Conservation (phyloP, 2,888 invertebrate genomes). For the Pelosia muscerda region DNA sequence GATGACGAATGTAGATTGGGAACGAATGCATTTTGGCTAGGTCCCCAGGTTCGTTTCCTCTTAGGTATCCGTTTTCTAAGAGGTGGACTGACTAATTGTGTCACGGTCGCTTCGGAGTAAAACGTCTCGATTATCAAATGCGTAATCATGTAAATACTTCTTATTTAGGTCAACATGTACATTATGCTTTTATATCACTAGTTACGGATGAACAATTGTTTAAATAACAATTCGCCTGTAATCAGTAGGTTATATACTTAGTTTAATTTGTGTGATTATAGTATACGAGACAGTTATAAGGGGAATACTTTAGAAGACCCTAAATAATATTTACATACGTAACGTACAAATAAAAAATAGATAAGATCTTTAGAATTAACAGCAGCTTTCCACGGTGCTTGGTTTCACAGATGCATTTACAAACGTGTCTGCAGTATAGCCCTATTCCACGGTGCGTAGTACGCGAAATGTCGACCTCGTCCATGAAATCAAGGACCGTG, state of each 20-base stretch:
- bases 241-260: background rate
- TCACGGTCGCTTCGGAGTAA: too few species aligned
- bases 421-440: too few species aligned
- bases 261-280: background rate
- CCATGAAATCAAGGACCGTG: too few species aligned
- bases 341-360: background rate
- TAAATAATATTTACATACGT: background rate
- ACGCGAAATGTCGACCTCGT: too few species aligned
- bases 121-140: background rate
- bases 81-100: too few species aligned
- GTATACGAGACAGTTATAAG: background rate
- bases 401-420: too few species aligned
- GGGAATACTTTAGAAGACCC: background rate
- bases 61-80: too few species aligned
- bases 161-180: background rate
- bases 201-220: background rate
- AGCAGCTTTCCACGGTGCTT: too few species aligned
- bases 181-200: background rate
- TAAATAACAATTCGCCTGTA: background rate
- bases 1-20: too few species aligned
- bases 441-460: too few species aligned
- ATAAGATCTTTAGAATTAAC: background rate
- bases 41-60: too few species aligned
- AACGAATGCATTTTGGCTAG: too few species aligned
- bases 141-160: background rate